Evolutionary conservation across 2,113 vertebrate species (phyloP).

Genomic region (Dinomys branickii): DNA sequence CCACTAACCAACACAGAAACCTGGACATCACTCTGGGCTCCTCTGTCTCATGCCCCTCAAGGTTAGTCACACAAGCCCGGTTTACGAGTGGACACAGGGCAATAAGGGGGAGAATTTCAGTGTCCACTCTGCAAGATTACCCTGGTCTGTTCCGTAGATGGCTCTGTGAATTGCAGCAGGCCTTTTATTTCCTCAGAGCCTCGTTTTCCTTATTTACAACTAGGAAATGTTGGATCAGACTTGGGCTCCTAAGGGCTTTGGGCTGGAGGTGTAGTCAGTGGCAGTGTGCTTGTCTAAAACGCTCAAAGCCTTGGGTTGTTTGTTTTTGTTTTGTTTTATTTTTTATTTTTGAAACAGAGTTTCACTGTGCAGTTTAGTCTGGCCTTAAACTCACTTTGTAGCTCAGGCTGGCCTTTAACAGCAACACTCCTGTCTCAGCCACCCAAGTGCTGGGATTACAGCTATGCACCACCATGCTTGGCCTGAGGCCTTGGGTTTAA

Average conservation of each 20-base stretch:
- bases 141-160: background rate
- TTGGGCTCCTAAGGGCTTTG: background rate
- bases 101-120: background rate
- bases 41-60: background rate
- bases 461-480: too few relatives aligned
- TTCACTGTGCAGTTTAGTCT: too few relatives aligned
- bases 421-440: too few relatives aligned
- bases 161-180: background rate
- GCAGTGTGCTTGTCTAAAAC: background rate
- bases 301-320: background rate
- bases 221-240: conserved; percentile 19
- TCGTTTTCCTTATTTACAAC: conserved; percentile 20
- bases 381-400: too few relatives aligned
- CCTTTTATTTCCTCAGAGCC: conserved; percentile 2
- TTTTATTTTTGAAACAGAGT: too few relatives aligned
- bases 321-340: background rate
- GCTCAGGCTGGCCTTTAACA: too few relatives aligned
- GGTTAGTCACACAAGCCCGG: background rate
- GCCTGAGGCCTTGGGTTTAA: background rate
- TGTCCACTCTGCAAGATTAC: background rate
- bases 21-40: background rate
- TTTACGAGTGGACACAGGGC: background rate
- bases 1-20: conserved; percentile 15
- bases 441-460: too few relatives aligned
- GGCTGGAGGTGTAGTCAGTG: background rate